Conservation (phyloP, 2,888 invertebrate species). For the Bruchidius siliquastri region DNA sequence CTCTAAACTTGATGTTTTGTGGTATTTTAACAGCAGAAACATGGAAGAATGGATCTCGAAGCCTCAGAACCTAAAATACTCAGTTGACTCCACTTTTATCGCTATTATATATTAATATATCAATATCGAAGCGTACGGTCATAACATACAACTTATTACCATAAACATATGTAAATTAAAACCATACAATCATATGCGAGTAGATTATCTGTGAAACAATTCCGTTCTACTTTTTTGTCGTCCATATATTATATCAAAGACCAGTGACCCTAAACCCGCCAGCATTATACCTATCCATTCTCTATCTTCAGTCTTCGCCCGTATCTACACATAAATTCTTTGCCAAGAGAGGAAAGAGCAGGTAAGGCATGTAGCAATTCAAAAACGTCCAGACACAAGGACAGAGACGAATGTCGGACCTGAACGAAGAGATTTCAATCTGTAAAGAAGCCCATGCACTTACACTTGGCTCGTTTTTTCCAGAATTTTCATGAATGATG, state of each 20-base stretch:
- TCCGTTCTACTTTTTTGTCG: not conserved
- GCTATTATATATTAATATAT: no score
- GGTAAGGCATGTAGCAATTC: not conserved
- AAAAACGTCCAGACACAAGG: not conserved
- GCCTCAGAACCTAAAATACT: no score
- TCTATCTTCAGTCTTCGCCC: not conserved
- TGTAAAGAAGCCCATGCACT: not conserved
- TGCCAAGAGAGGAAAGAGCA: not conserved
- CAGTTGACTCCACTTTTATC: no score
- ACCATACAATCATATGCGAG: not conserved
- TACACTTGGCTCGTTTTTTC: no score
- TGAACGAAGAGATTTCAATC: not conserved
- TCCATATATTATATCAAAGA: not conserved
- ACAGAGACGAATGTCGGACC: not conserved
- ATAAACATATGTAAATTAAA: not conserved
- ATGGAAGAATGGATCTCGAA: no score
- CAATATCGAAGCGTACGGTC: not conserved
- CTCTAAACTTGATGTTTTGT: no score
- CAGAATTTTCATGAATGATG: no score
- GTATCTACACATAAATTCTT: not conserved
- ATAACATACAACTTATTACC: not conserved
- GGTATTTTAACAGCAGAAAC: no score
- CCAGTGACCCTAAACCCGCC: not conserved
- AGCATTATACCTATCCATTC: not conserved
- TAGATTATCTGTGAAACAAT: not conserved